phyloP scores from a whole-genome alignment of 2,888 invertebrate species.

The Azorinus chamasolen region DNA sequence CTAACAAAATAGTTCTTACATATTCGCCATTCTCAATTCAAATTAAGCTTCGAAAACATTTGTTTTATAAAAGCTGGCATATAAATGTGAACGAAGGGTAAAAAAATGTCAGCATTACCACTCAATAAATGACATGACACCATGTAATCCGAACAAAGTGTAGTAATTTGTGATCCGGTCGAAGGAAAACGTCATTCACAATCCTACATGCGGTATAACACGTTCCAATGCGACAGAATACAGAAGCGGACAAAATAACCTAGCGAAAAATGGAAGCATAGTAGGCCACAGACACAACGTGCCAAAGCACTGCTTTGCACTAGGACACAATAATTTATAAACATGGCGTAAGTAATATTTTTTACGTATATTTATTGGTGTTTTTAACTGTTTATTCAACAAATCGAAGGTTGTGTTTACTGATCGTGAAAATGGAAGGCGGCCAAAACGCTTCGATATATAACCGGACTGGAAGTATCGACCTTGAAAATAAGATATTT shows the following conservation, averaged over 20 bases:
- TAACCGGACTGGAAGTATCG: no score
- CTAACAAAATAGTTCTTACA: slow-evolving; percentile 5
- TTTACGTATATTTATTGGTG: not conserved
- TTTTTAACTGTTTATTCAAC: not conserved
- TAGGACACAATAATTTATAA: slow-evolving; percentile 61
- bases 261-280: slow-evolving; percentile 57
- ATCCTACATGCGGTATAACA: slow-evolving; percentile 41
- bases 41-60: no score
- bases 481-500: no score
- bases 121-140: no score
- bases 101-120: no score
- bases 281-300: slow-evolving; percentile 46
- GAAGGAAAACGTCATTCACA: not conserved
- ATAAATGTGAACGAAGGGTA: no score
- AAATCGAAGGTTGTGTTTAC: no score
- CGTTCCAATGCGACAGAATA: slow-evolving; percentile 33
- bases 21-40: no score
- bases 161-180: not conserved
- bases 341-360: slow-evolving; percentile 78
- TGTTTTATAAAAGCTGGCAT: no score
- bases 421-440: no score
- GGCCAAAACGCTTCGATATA: no score
- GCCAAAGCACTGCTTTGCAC: slow-evolving; percentile 73
- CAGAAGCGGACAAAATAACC: slow-evolving; percentile 6
- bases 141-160: no score